Base-by-base conservation (phyloP, 2,888 invertebrate genomes). In the Epistrophe eligans region DNA sequence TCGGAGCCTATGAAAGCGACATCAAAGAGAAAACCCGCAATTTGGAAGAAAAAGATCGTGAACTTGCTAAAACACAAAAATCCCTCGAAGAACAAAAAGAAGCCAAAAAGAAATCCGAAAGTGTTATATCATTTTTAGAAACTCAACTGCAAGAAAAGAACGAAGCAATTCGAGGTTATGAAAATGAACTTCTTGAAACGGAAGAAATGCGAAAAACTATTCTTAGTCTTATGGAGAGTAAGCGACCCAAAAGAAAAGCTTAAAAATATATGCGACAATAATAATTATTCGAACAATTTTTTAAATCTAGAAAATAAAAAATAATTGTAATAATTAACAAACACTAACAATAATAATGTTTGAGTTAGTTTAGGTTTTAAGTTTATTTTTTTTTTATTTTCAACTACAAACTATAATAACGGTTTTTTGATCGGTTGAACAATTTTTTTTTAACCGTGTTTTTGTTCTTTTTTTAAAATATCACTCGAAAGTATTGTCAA, bases 181-280 rank as follows among this genome's bases (percentile, higher is more conserved):
- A 93, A 87, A 88, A 89, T 74, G 93, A 93, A 85, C 89, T 92
- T 4, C 91, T 91, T 80, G 93, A 93, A 89, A 92, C 92, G 0
- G 93, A 93, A 83, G 93, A 93, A 74, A 80, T 93, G 89, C 91
- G 93, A 35, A 92, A 92, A 88, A 92, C 92, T 7, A 92, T 93
- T 60, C 90, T 93, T 89, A 92, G 92, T 84, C 89, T 93, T 6
- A 93, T 93, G 93, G 92, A 93, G 76, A 92, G 92, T 89, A 93
- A 92, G 89, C 92, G 91, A 79, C 92, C 92, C 10, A 92, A 92
- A 76, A 90, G 92, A 43, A 92, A 92, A 80, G 64, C 62, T n/a
- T 87, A 66, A 28, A 50, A 17, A 35, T 8, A 7, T 40, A 8
- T 50, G 1, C 38, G 1, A 9, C 38, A 38, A 9, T 8, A 40